Conservation (phyloP, 1,140 invertebrate genomes). For the Ctenoplectra terminalis region DNA sequence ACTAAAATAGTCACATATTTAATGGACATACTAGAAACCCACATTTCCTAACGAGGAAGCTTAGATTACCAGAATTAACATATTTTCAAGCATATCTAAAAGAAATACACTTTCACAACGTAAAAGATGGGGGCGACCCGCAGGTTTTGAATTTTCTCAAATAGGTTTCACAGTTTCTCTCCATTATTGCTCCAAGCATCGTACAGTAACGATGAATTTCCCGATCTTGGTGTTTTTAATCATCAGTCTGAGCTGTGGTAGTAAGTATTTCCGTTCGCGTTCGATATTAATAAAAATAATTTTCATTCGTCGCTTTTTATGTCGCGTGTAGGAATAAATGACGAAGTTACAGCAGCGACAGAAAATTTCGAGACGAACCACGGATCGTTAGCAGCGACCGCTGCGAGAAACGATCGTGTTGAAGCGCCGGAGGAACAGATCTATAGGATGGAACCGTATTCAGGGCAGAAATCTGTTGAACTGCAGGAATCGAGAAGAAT, state of each 20-base stretch:
- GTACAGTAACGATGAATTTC: constrained; percentile 55
- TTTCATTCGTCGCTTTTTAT: not conserved
- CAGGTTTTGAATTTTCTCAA: constrained; percentile 55
- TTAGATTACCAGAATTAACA: constrained; percentile 39
- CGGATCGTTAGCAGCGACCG: not conserved
- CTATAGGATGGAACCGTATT: not conserved
- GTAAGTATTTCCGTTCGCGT: constrained; percentile 46
- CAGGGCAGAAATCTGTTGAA: not conserved
- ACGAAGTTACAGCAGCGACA: not conserved
- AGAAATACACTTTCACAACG: constrained; percentile 60
- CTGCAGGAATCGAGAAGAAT: not conserved
- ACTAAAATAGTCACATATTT: not conserved
- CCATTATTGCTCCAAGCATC: constrained; percentile 54
- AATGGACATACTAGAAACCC: constrained; percentile 22
- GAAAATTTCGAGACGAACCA: not conserved
- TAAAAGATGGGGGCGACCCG: constrained; percentile 62
- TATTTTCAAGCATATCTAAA: constrained; percentile 59
- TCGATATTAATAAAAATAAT: not conserved
- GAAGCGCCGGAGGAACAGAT: not conserved
- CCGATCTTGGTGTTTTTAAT: constrained; percentile 20
- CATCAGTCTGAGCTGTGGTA: constrained; percentile 19
- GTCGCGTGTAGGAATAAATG: constrained; percentile 23
- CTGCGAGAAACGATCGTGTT: not conserved
- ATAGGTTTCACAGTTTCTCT: constrained; percentile 43
- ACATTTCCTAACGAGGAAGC: constrained; percentile 51